phyloP scores from a whole-genome alignment of 2,113 vertebrate species.

The Zosterops japonicus region DNA sequence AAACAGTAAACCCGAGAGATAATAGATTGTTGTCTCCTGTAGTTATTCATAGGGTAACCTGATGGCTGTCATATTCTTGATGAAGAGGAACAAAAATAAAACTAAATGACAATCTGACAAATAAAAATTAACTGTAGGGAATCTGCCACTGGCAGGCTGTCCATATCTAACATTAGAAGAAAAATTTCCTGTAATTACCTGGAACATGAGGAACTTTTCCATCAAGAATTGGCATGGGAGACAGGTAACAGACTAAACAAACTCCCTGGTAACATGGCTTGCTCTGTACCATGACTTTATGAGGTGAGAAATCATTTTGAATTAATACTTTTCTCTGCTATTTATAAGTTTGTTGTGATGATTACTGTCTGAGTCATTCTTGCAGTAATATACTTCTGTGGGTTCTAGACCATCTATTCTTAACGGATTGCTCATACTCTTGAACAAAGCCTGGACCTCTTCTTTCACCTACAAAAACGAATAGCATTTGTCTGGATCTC shows the following conservation, averaged over 20 bases:
- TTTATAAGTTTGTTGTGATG: background rate
- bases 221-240: background rate
- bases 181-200: background rate
- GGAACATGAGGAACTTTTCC: background rate
- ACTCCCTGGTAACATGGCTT: background rate
- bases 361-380: conserved; percentile 12
- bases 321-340: background rate
- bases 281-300: background rate
- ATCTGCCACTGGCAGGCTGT: background rate
- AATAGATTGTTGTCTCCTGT: background rate
- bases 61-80: background rate
- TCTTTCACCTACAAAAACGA: background rate
- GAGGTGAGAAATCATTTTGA: background rate
- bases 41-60: background rate
- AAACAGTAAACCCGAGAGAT: background rate
- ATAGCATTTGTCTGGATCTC: background rate
- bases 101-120: background rate
- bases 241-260: background rate
- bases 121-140: background rate
- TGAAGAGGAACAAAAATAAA: background rate
- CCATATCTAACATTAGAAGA: background rate
- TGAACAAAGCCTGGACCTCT: background rate
- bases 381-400: background rate
- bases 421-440: background rate
- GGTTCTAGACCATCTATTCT: background rate